These are phyloP conservation scores for Manacus vitellinus DNA, from an alignment of 2,113 vertebrate genomes.

Conservation along the genomic window DNA sequence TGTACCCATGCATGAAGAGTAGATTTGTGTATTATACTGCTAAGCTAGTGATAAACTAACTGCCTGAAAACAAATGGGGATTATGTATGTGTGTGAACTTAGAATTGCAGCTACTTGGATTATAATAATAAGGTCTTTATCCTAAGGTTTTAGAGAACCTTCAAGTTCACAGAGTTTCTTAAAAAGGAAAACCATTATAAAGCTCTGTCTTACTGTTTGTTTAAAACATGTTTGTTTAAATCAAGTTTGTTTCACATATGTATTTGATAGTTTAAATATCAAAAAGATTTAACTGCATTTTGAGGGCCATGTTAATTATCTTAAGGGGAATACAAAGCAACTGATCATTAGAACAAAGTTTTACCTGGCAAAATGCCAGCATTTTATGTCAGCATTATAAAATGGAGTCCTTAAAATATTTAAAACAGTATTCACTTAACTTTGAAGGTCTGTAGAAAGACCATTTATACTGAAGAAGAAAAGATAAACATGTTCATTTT, in stretches of 20 bases:
- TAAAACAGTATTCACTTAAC: background rate
- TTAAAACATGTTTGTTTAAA: background rate
- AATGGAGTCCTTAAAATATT: background rate
- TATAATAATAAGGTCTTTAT: background rate
- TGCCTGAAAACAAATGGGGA: background rate
- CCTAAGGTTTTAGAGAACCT: background rate
- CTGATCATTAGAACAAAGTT: background rate
- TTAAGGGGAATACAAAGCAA: background rate
- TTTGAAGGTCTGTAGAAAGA: constrained; percentile 1
- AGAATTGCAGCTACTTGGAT: background rate
- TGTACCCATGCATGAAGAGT: background rate
- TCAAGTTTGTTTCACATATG: background rate
- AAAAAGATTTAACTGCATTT: background rate
- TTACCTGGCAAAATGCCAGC: background rate
- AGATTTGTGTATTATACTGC: background rate
- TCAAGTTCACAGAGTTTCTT: background rate
- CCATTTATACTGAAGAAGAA: background rate
- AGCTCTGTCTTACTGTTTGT: background rate
- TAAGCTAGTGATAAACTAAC: background rate
- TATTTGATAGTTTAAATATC: background rate
- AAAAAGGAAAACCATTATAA: background rate
- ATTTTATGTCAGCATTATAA: background rate
- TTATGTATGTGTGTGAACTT: background rate
- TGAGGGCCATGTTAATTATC: background rate
- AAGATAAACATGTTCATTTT: background rate